Base-by-base conservation (phyloP, 1,140 invertebrate species). In the Drosophila oshimai region DNA sequence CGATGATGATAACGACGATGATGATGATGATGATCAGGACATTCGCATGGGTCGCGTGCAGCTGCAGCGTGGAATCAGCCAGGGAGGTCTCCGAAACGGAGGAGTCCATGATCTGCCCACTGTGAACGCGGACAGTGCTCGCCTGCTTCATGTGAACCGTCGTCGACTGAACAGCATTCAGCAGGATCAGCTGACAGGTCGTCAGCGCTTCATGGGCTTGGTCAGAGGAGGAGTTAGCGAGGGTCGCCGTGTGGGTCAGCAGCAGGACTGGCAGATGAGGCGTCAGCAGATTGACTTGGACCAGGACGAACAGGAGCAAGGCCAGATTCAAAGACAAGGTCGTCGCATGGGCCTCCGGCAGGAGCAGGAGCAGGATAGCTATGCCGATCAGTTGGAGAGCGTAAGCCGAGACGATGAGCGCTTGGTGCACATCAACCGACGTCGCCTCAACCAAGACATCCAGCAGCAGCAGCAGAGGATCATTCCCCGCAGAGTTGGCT, bases 401-500 rank as follows among this genome's bases (percentile, higher is more conserved):
- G 62, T 79, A 2, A 33, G 24, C 15, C 75, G 75, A n/a, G 37
- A 78, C 13, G 61, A 78, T 29, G 64, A 74, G 26, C 70, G 64
- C 3, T 31, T 78, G 33, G 68, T 78, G n/a, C 53, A 68, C 44
- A 45, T 74, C 5, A 74, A 65, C 12, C 39, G 70, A 7, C 77
- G 77, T 28, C 77, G 77, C 10, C 39, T 75, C 1, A 47, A 58
- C 13, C 75, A 79, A 15, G 37, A 46, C 22, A 45, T 12, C 20
- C 47, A 68, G 24, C 60, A 68, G 15, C 42, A 65, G 31, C 49
- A 71, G 13, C 53, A 73, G 1, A 50, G 12, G 13, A 29, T 51
- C 3, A 31, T 7, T 13, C 41, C 57, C 12, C 57, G 65, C 9
- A 37, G 74, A 10, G 18, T 68, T 3, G 22, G n/a, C 15, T 62